Percentiles rank a stretch among this genome's conserved stretches.
These are phyloP conservation scores for Cydia pomonella DNA, from an alignment of 1,140 invertebrate species.

Conservation along the genomic window DNA sequence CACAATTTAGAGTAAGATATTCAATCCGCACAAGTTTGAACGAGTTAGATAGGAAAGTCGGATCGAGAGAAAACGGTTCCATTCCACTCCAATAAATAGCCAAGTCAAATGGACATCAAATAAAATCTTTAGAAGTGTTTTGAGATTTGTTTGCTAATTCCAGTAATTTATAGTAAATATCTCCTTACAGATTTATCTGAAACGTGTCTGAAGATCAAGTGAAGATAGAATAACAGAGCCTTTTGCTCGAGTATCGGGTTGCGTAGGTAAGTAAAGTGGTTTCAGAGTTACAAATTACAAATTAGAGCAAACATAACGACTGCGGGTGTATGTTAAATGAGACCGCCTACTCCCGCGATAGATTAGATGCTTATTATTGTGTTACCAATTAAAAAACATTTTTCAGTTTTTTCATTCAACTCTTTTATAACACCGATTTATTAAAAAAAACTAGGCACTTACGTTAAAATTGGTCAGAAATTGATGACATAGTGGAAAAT, in stretches of 20 bases:
- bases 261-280: conserved; percentile 9
- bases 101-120: conserved; percentile 1
- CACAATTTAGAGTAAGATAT: conserved; percentile 31
- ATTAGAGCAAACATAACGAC: neutral
- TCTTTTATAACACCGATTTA: too few species aligned
- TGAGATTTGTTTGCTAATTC: neutral
- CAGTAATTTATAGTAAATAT: neutral
- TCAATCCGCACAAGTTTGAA: conserved; percentile 27
- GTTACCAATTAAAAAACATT: too few species aligned
- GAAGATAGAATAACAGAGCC: neutral
- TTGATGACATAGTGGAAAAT: too few species aligned
- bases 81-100: conserved; percentile 22
- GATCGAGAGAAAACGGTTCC: conserved; percentile 11
- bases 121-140: conserved; percentile 3
- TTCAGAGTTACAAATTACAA: neutral
- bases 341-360: too few species aligned
- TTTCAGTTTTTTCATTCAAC: too few species aligned
- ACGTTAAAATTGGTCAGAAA: too few species aligned
- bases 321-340: too few species aligned
- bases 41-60: conserved; percentile 28
- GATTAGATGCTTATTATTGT: too few species aligned
- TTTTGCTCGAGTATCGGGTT: neutral
- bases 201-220: neutral
- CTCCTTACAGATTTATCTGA: neutral
- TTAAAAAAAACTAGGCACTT: too few species aligned